Base-by-base conservation (phyloP, 2,888 invertebrate genomes). In the Tromatobia lineatoria region DNA sequence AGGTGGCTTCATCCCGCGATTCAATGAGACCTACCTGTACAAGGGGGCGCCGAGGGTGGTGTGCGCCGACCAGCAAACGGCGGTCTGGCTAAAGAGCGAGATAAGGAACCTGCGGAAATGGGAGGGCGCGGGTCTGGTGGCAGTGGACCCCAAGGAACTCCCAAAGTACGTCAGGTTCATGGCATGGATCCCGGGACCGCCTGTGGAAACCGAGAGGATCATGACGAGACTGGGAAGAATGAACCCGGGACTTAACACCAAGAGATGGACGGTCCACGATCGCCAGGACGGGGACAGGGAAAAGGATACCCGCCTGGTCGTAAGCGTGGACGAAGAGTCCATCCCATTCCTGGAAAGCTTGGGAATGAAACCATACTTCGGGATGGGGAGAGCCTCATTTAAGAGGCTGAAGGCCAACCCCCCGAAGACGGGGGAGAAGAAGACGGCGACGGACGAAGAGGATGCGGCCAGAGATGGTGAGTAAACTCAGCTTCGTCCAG, bases 11-110 rank as follows among this genome's bases (percentile, higher is more conserved):
- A 29, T 38, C 29, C 77, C 70, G n/a, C 50, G 70, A 7, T 70
- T 81, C 64, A 59, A 77, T 23, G 7, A 61, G 52, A 77, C 70
- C 54, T 71, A 29, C 61, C 76, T 66, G 66, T 7, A 50, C 20
- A 34, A 45, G 13, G 54, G 64, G 3, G 64, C 50, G 10, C 45
- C 73, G 29, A 29, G 29, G 29, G 29, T 29, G n/a, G n/a, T n/a
- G n/a, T n/a, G n/a, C n/a, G n/a, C n/a, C n/a, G 70, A 78, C 13
- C 50, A 70, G 4, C 42, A 71, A n/a, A 3, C 64, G 52, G 70
- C 70, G 15, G 15, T 7, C 1, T 64, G 64, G 70, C 70, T 78
- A 8, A 13, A 50, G 52, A 42, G 25, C 8, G 50, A 71, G 61
- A 54, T 29, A 13, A 18, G 0, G 3, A 71, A 54, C 25, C 61